Evolutionary conservation across 2,113 vertebrate species (phyloP), one percentile per base, ranked within the genome.

Genomic region (Copsychus sechellarum): DNA sequence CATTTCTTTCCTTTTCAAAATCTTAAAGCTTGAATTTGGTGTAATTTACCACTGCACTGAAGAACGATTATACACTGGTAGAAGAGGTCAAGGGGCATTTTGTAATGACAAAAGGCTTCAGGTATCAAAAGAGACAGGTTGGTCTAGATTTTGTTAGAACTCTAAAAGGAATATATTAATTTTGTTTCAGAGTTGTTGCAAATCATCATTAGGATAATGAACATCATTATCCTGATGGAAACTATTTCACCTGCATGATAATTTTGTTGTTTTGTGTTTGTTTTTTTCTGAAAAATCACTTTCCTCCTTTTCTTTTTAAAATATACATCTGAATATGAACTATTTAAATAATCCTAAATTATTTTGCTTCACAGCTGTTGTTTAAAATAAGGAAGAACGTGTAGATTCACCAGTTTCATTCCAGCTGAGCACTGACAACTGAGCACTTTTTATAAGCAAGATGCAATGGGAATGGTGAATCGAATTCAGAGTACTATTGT

Each of bases 41-140:
- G 98, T 99, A 97, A 98, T 99, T 94, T 98, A 98, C 97, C 98
- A 99, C 97, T 99, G 98, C 96, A 98, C 98, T 21, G 98, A 99
- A 96, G 98, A 98, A 94, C 98, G 98, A 38, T 97, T 99, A 91
- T 99, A 99, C 96, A 98, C 98, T 31, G 98, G 98, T 96, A 98
- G 97, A 97, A 98, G 97, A 97, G 98, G 98, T 95, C 98, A 95
- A 72, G 98, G 98, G 25, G 98, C 98, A 94, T 99, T 98, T 97
- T 98, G 98, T 97, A 98, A 99, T 51, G 97, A 98, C 92, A 98
- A 98, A 96, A 98, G 94, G 86, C 98, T 99, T 87, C 98, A 94
- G 43, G 98, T 98, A 90, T 99, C 98, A 74, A 95, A 97, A 96
- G 98, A 98, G 92, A 98, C 98, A 98, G 98, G 98, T 99, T 92